phyloP scores from a whole-genome alignment of 2,113 vertebrate species.

The Solea solea region DNA sequence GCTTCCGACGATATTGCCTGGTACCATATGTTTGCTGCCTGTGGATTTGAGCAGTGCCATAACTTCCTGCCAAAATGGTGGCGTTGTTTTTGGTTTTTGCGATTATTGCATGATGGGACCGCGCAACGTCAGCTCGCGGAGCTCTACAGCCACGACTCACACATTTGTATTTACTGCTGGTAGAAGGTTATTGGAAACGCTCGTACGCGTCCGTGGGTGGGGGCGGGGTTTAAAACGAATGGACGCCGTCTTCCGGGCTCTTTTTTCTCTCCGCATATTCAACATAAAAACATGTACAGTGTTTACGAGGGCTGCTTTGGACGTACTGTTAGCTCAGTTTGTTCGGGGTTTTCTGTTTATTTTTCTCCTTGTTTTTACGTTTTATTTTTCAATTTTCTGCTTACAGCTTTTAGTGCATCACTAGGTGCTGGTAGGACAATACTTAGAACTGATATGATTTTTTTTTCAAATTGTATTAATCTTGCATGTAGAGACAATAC shows the following conservation, averaged over 20 bases:
- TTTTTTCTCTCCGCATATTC: conserved; percentile 57
- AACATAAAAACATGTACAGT: conserved; percentile 74
- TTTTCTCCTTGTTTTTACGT: background rate
- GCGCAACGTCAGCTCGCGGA: no score
- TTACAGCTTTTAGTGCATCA: conserved; percentile 79
- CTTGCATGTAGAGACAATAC: conserved; percentile 81
- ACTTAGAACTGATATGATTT: conserved; percentile 73
- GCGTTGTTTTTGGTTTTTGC: no score
- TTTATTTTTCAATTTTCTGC: conserved; percentile 53
- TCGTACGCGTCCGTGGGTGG: conserved; percentile 56
- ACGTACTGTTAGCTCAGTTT: conserved; percentile 76
- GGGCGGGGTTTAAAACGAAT: conserved; percentile 57
- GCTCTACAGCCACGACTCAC: conserved; percentile 53
- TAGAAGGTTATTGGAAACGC: conserved; percentile 57
- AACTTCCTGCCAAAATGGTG: no score
- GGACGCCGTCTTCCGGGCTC: conserved; percentile 78
- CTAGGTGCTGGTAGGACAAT: conserved; percentile 77
- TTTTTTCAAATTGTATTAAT: conserved; percentile 80
- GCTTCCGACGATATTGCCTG: no score
- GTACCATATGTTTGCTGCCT: no score
- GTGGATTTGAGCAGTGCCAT: no score
- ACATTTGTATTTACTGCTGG: conserved; percentile 65
- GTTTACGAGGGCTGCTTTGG: conserved; percentile 82
- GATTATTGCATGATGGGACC: no score
- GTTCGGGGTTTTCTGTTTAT: conserved; percentile 8